Base-by-base conservation (phyloP, 2,888 invertebrate genomes). In the Cotesia congregata region DNA sequence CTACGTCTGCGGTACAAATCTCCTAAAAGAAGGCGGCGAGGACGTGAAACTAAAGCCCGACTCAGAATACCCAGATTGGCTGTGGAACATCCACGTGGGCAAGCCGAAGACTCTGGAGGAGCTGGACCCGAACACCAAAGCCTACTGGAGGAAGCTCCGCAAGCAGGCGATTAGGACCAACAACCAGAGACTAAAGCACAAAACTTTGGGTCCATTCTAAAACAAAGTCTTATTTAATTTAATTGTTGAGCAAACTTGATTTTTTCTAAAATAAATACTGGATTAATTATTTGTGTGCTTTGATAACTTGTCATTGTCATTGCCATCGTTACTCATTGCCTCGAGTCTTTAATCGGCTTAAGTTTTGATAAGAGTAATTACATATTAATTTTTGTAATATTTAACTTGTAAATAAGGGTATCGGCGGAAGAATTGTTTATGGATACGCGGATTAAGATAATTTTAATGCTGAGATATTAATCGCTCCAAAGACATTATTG, bases 41-140 rank as follows among this genome's bases (percentile, higher is more conserved):
- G 97, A 98, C 86, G 91, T 97, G 0, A 92, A 95, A 90, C 78
- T 94, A 17, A 94, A 94, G 87, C 92, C 94, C 0, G 95, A 96
- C 85, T 91, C 91, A 30, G 96, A 97, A 86, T 98, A 98, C 90
- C 98, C 98, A 0, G 94, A 94, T 1, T 98, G 98, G 98, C 90
- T 98, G 78, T 98, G 97, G 98, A 90, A 85, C 12, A 80, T 83
- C 6, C 90, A 93, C 83, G 92, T 92, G 15, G 95, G 94, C 2
- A 89, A 91, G 5, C 91, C 94, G 5, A 91, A 92, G 5, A 91
- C 92, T 0, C 87, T 97, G 0, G 93, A 94, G 76, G 94, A 95
- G 84, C 86, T 97, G 77, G 96, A 97, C 88, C 95, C 95, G 3
- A 91, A 93, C 84, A 92, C 94, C 7, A 94, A 95, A 88, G 91